Base-by-base conservation (phyloP, 2,888 invertebrate genomes). In the Noctua fimbriata region DNA sequence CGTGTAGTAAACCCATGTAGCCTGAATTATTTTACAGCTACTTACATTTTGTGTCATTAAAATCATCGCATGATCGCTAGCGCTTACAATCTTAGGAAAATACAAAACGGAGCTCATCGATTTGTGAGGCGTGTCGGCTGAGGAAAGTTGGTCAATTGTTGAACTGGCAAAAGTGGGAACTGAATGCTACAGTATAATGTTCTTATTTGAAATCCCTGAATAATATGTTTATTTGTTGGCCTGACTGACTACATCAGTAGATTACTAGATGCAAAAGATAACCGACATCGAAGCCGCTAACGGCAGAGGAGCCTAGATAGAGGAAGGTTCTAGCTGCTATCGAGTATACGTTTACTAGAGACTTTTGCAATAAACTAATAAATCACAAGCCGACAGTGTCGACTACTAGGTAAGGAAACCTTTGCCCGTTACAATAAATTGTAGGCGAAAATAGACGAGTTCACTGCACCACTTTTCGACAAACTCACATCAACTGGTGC, bases 111-210 rank as follows among this genome's bases (percentile, higher is more conserved):
- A 44, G 24, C 14, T 73, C 55, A 32, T 73, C 32, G 32, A 60
- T 63, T 75, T 41, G 21, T 18, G n/a, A 47, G 18, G 66, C 49
- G 66, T 47, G 47, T 24, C 71, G 58, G 41, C 21, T 49, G 49
- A 60, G 21, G 44, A 32, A 78, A 67, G 58, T 66, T 67, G 47
- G 24, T 66, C 70, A 63, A 69, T 24, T 63, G 44, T 18, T 32
- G 69, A 32, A 63, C 24, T 41, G 58, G 41, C 67, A 60, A n/a
- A n/a, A 63, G 18, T 28, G 41, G 28, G 49, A 60, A 58, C n/a
- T 58, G 36, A 58, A 47, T 36, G n/a, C 28, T n/a, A 32, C 10
- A n/a, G 24, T n/a, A 16, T 41, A 16, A 41, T 24, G 12, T n/a
- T 74, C 24, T 12, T 10, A 41, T 14, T 18, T 24, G 21, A 73